Evolutionary conservation across 2,113 vertebrate species (phyloP).

Genomic region (Psilopsiagon aymara): DNA sequence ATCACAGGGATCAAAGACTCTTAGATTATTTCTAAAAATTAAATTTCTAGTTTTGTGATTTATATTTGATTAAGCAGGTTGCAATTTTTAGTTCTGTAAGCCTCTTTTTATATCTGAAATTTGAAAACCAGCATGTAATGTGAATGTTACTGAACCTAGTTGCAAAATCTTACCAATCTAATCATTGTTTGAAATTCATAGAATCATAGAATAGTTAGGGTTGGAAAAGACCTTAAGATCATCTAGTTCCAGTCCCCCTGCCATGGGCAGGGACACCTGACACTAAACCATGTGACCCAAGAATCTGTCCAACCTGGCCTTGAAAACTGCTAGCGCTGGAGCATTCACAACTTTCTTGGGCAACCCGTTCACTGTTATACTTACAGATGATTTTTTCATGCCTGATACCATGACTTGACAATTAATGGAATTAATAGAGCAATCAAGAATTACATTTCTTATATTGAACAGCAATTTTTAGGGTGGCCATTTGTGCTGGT

Average conservation of each 20-base stretch:
- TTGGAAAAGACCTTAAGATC: too few relatives aligned
- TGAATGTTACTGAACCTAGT: not conserved
- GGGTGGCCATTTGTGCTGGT: not conserved
- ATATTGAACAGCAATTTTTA: not conserved
- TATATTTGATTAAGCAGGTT: not conserved
- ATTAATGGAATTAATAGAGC: not conserved
- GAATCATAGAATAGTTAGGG: too few relatives aligned
- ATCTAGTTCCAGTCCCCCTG: too few relatives aligned
- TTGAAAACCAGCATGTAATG: not conserved
- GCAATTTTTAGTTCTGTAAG: not conserved
- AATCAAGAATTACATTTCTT: slow-evolving; percentile 14
- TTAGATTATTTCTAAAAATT: not conserved
- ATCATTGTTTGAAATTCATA: not conserved
- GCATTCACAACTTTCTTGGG: too few relatives aligned
- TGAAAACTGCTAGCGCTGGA: too few relatives aligned
- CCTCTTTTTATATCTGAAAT: not conserved
- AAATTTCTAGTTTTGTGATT: not conserved
- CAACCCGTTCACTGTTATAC: not conserved
- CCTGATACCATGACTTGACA: not conserved
- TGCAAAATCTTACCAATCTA: not conserved
- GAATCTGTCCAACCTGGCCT: too few relatives aligned
- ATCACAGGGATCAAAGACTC: not conserved
- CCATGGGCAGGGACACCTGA: too few relatives aligned
- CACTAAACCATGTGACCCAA: too few relatives aligned
- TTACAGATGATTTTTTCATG: not conserved